Conservation (phyloP, 1,140 invertebrate genomes). For the Drosophila erecta region DNA sequence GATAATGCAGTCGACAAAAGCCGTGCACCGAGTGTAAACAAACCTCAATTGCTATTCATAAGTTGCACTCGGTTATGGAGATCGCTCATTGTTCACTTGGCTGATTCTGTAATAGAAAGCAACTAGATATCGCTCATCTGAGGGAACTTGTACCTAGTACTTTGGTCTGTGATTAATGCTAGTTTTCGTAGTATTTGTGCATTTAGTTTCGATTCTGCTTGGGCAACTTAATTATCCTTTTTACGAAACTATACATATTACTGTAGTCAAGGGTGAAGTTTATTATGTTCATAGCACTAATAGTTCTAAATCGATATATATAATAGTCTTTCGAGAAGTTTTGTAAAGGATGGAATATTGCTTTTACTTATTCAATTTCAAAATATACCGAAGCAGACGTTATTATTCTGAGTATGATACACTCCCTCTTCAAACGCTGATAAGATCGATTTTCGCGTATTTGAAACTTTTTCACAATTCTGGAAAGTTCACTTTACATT, state of each 20-base stretch:
- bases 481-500: constrained; percentile 23
- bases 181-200: neutral
- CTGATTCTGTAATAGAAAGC: constrained; percentile 14
- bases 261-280: no score
- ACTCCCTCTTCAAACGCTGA: neutral
- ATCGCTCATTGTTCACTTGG: constrained; percentile 15
- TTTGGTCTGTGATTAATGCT: neutral
- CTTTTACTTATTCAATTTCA: no score
- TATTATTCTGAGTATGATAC: no score
- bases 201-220: no score
- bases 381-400: no score
- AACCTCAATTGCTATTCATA: constrained; percentile 61
- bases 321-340: no score
- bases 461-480: no score
- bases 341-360: no score
- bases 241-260: no score
- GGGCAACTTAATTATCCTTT: no score
- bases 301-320: no score
- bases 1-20: constrained; percentile 63
- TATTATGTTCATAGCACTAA: no score
- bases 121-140: neutral
- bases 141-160: neutral
- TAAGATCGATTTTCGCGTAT: neutral
- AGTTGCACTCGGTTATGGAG: constrained; percentile 22
- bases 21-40: constrained; percentile 41